Percentiles rank a stretch among this genome's conserved stretches.
Conservation (phyloP, 2,797 vertebrate species). For the Catharus ustulatus region DNA sequence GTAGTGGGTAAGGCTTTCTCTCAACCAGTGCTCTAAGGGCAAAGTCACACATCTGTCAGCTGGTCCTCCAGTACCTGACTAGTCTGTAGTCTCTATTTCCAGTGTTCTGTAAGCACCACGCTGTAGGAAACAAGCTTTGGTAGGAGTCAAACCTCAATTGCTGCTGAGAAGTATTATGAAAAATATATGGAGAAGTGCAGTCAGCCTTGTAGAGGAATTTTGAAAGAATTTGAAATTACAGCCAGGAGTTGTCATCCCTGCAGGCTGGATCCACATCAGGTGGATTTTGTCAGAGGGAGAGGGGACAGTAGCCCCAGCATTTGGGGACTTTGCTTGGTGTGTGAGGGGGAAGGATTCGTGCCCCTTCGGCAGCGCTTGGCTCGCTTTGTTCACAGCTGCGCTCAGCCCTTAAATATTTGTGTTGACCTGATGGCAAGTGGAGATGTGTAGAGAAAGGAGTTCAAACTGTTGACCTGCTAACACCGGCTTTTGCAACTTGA, state of each 20-base stretch:
- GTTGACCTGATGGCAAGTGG: conserved; percentile 45
- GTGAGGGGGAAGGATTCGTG: background rate
- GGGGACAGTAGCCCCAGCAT: background rate
- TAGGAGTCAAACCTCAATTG: background rate
- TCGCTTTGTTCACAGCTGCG: conserved; percentile 27
- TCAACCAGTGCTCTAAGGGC: background rate
- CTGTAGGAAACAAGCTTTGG: background rate
- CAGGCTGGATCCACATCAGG: background rate
- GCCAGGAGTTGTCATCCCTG: background rate
- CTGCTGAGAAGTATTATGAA: background rate
- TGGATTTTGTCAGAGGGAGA: background rate
- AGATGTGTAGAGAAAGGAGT: conserved; percentile 46
- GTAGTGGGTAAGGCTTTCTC: background rate
- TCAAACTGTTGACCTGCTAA: conserved; percentile 56
- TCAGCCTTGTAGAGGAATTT: background rate
- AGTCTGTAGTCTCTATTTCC: background rate
- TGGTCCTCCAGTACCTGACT: background rate
- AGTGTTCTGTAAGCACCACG: background rate
- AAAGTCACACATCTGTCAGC: background rate
- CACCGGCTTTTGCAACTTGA: conserved; percentile 38
- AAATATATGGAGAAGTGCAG: background rate
- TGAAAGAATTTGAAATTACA: background rate
- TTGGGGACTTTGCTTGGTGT: background rate
- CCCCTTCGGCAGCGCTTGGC: background rate
- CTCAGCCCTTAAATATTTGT: conserved; percentile 49